Percentiles rank a stretch among this genome's conserved stretches.
Conservation (phyloP, 1,140 invertebrate genomes). For the Papilio dardanus region DNA sequence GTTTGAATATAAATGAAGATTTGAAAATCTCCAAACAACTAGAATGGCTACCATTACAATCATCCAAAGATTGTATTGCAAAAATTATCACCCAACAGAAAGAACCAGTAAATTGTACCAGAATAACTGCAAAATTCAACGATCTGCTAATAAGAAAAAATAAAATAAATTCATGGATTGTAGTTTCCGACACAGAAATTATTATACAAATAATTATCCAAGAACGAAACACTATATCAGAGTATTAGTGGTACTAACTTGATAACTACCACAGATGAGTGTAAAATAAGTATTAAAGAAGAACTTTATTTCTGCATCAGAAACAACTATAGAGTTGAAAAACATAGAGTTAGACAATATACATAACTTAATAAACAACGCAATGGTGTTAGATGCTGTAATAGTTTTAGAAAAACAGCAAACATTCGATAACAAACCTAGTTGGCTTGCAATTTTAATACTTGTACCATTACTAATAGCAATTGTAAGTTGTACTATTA, state of each 20-base stretch:
- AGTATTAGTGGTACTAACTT: neutral
- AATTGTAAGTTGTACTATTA: neutral
- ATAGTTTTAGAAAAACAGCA: neutral
- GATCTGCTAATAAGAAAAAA: neutral
- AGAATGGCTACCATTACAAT: neutral
- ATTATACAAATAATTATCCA: neutral
- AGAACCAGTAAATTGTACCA: no score
- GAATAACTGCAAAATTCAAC: no score
- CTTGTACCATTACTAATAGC: neutral
- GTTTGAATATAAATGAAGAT: neutral
- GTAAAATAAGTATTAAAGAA: neutral
- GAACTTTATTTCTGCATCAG: neutral
- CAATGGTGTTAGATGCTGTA: neutral
- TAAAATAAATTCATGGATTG: constrained; percentile 3
- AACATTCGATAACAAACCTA: neutral
- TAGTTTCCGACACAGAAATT: neutral
- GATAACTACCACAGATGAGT: neutral
- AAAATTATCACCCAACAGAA: no score
- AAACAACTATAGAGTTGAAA: neutral
- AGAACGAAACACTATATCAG: neutral
- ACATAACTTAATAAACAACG: neutral
- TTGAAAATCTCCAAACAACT: neutral
- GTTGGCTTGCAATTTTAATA: neutral
- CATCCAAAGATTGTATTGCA: neutral
- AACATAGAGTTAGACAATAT: neutral